These are phyloP conservation scores for Dendrocincla fuliginosa DNA, from an alignment of 2,797 vertebrate genomes.

Conservation along the genomic window DNA sequence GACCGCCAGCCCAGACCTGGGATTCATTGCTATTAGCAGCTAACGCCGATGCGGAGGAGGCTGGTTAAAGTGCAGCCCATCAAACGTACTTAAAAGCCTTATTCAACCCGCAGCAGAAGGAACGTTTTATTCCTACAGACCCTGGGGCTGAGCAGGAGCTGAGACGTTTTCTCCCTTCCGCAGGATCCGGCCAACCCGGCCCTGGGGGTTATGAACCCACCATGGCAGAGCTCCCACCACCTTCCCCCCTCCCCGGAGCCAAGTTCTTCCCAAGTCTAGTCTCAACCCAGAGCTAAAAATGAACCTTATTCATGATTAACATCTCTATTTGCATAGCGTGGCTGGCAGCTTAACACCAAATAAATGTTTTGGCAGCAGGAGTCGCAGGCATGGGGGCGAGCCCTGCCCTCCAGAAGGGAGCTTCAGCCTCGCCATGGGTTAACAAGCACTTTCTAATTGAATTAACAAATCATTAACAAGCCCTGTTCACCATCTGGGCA, in stretches of 20 bases:
- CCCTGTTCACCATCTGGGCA: neutral
- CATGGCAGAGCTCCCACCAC: neutral
- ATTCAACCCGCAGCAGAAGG: neutral
- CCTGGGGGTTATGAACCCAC: neutral
- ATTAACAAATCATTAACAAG: conserved; percentile 52
- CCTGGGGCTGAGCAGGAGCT: neutral
- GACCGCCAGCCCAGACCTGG: neutral
- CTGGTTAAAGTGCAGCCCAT: neutral
- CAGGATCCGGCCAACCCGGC: neutral
- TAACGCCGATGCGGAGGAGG: fast-evolving
- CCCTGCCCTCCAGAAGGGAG: conserved; percentile 23
- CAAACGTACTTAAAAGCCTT: neutral
- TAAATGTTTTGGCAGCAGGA: conserved; percentile 37
- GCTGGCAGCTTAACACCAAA: conserved; percentile 59
- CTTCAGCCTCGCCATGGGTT: neutral
- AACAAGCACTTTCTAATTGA: conserved; percentile 22
- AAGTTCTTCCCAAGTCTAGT: neutral
- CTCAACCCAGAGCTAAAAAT: conserved; percentile 25
- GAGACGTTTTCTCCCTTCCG: neutral
- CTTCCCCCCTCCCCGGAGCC: neutral
- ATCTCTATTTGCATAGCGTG: conserved; percentile 36
- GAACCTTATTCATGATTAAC: conserved; percentile 21
- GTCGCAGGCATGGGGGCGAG: neutral
- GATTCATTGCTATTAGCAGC: neutral
- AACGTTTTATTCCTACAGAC: neutral